Base-by-base conservation (phyloP, 2,888 invertebrate species). In the Leptinotarsa haldemani region DNA sequence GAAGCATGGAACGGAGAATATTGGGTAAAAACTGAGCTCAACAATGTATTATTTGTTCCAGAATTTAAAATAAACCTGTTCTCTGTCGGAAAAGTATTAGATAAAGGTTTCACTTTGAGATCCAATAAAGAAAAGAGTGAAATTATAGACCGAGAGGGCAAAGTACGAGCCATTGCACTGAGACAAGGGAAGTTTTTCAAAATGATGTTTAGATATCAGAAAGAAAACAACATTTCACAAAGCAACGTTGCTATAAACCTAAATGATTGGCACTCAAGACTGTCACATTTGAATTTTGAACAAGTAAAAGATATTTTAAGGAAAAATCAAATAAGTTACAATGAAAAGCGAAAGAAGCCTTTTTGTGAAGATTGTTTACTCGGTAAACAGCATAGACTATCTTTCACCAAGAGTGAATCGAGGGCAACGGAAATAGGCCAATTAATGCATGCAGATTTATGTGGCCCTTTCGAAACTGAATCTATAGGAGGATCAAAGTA, bases 1-100 rank as follows among this genome's bases (percentile, higher is more conserved):
- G 15, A 15, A 9, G 82, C 80, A 7, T 82, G 76, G 40, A 75
- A 82, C 67, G 82, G 82, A 52, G 48, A 79, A n/a, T 30, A 71
- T 22, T 83, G 79, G 79, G 48, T 79, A 9, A 70, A 79, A 69
- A 72, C 75, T 30, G 66, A 68, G 12, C 50, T 77, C 18, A 52
- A 58, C 25, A 61, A 77, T 65, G 79, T 79, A 16, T 67, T 78
- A 47, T 77, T 74, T 53, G 74, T 79, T 5, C 78, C 77, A 61
- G 69, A 79, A 16, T 65, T 79, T 47, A 78, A 65, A 3, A 73
- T 76, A 63, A 82, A 83, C 66, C 63, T 83, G 25, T 83, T 82
- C 52, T 82, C 82, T 63, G 80, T 81, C 0, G 72, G 78, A 13
- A 69, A 74, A 73, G 74, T 78, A 13, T 48, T 83, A 2, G 82